Evolutionary conservation across 2,797 vertebrate species (phyloP), one percentile per base, ranked within the genome.

Genomic region (Urosaurus nigricauda): DNA sequence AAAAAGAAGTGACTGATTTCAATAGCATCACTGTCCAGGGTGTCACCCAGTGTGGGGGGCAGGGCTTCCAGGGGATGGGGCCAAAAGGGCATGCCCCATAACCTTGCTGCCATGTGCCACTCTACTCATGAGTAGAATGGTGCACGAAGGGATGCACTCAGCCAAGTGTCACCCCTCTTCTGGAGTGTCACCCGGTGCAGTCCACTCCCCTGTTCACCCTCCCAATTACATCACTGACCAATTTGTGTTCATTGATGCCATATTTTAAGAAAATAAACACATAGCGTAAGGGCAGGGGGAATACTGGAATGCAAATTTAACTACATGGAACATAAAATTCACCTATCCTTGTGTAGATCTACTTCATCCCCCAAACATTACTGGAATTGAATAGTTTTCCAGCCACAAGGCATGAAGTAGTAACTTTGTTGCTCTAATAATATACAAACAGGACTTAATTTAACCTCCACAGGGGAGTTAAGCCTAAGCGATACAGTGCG

Each of bases 1-100:
- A 79, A 85, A 93, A 40, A 14, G 68, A 40, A 83, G 68, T 87
- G 91, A 93, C 87, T n/a, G 88, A 47, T 63, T 83, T 83, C 8
- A 51, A 8, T 51, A 8, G 8, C 7, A 9, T 51, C 47, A 51
- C 47, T 51, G 47, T 8, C 47, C 47, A 51, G 47, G 47, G 47
- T 51, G 7, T 51, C 47, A 9, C 47, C 47, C 47, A 9, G 47
- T 51, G 7, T 11, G 9, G 47, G 3, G 7, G 47, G 47, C 47
- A 51, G 47, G 47, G 47, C 47, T 51, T 51, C 47, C 47, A 51
- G 47, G 47, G 47, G 47, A 43, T 51, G 47, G 47, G 7, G 7
- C 47, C 47, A 51, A 51, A 51, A 51, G 47, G 9, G 47, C 7
- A 51, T 11, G 9, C 7, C 7, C 47, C 7, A 1, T 51, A 8